Evolutionary conservation across 2,113 vertebrate species (phyloP), one percentile per base, ranked within the genome.

Genomic region (Gasterosteus nipponicus): DNA sequence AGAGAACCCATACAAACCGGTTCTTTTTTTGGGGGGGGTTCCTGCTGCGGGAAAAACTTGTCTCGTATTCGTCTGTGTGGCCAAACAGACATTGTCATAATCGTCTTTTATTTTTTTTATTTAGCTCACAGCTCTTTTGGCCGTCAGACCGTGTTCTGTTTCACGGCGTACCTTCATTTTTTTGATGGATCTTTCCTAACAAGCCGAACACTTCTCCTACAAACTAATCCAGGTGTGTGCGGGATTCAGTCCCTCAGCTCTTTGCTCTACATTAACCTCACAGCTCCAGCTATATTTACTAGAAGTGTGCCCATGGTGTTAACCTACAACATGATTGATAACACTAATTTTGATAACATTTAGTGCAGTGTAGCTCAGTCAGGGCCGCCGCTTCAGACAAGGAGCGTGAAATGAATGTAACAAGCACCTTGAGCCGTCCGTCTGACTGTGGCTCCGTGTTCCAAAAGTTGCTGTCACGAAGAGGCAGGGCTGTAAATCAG

Each of bases 361-460:
- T 58, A 39, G 51, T 59, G 46, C 61, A 74, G 51, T 53, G 53
- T 26, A 44, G 49, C 63, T 63, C 39, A 18, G 29, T 62, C 54
- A 22, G 75, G 51, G 51, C 64, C 72, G 71, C 76, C 61, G 51
- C 57, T 57, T 31, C 42, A 19, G 61, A 81, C 18, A 41, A 61
- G 53, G 19, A 78, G 15, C 74, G 57, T 68, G 66, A 78, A 90
- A 82, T 78, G 9, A 38, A 75, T 85, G 71, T 78, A 84, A 85
- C 78, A 82, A 84, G 76, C 72, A 10, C 57, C 15, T 16, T 22
- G 57, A 64, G 82, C 61, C 44, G 46, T 31, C 18, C 10, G 57
- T 73, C 63, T 73, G 63, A 70, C 68, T 31, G 29, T 57, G 56
- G 69, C 62, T 41, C 22, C 49, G 51, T 38, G 5, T 44, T 77